These are phyloP conservation scores for Spinus pinus DNA, from an alignment of 2,797 vertebrate genomes.

Conservation along the genomic window DNA sequence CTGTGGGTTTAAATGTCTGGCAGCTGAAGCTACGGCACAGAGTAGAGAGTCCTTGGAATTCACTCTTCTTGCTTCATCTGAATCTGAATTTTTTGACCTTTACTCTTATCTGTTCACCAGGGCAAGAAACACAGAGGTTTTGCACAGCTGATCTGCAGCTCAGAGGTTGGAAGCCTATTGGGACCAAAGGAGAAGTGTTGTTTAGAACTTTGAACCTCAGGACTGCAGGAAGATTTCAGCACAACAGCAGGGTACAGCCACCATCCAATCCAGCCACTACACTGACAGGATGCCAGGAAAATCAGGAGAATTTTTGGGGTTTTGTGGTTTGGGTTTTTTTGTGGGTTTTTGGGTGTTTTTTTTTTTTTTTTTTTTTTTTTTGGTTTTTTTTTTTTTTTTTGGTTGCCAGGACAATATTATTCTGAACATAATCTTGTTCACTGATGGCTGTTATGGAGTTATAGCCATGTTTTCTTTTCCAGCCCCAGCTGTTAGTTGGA, in stretches of 20 bases:
- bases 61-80: background rate
- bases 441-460: background rate
- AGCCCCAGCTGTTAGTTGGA: background rate
- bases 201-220: background rate
- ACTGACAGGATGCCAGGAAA: background rate
- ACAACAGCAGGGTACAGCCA: background rate
- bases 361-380: too few species aligned
- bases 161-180: background rate
- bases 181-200: background rate
- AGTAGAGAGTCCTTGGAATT: conserved; percentile 7
- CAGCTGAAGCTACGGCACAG: background rate
- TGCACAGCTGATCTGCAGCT: background rate
- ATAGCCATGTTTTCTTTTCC: background rate
- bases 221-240: background rate
- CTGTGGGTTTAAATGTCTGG: conserved; percentile 10
- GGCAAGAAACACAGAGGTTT: background rate
- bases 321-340: background rate
- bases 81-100: background rate
- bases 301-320: background rate
- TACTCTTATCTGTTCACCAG: background rate
- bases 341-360: too few species aligned
- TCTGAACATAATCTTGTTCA: background rate
- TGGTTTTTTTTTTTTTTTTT: background rate
- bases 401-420: background rate
- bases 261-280: background rate